Evolutionary conservation across 2,888 invertebrate genomes (phyloP).

Genomic region (Deilephila elpenor): DNA sequence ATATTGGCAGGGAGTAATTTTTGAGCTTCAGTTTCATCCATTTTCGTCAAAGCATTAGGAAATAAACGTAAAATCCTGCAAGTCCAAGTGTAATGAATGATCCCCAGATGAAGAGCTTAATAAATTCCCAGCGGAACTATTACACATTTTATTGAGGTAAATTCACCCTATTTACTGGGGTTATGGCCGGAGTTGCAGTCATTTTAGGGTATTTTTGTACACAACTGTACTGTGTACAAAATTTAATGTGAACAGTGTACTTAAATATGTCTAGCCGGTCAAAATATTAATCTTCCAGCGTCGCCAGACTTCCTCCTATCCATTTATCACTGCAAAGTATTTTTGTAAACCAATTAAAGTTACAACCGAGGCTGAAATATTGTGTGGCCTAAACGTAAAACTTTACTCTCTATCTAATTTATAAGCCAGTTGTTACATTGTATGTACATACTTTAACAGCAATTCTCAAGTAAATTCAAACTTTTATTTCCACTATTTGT

Average conservation of each 20-base stretch:
- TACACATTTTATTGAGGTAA: constrained; percentile 25
- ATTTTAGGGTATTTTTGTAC: constrained; percentile 23
- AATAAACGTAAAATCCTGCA: constrained; percentile 24
- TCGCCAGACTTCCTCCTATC: constrained; percentile 50
- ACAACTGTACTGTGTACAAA: constrained; percentile 7
- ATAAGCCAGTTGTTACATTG: constrained; percentile 24
- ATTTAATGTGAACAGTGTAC: constrained; percentile 27
- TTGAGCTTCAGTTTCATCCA: constrained; percentile 11
- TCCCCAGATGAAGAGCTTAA: constrained; percentile 27
- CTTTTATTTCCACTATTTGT: not conserved
- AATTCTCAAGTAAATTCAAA: constrained; percentile 6
- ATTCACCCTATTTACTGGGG: constrained; percentile 27
- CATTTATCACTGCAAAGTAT: constrained; percentile 55
- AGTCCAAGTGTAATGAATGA: constrained; percentile 25
- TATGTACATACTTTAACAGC: constrained; percentile 17
- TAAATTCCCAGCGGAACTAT: constrained; percentile 25
- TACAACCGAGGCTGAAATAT: constrained; percentile 49
- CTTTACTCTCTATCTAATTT: constrained; percentile 26
- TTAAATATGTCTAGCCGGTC: constrained; percentile 29
- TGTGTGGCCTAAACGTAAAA: constrained; percentile 38
- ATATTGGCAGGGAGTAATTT: constrained; percentile 28
- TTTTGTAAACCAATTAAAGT: constrained; percentile 58
- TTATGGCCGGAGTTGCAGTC: constrained; percentile 19
- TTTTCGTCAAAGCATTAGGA: not conserved
- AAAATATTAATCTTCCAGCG: constrained; percentile 51